phyloP scores from a whole-genome alignment of 1,140 invertebrate genomes.

The Drosophila tsacasi region DNA sequence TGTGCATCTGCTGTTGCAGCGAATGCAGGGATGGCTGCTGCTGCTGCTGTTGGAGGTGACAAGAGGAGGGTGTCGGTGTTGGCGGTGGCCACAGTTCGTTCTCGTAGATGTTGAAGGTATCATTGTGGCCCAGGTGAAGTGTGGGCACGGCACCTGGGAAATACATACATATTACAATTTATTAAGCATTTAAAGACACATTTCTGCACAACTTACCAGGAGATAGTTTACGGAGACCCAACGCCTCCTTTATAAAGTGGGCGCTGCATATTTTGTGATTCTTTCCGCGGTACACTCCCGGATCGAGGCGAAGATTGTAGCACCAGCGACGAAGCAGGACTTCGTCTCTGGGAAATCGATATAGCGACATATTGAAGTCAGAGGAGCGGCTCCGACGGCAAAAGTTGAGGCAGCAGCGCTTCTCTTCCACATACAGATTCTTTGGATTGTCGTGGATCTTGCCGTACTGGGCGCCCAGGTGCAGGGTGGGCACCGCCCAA shows the following conservation, averaged over 20 bases:
- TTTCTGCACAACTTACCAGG: constrained; percentile 49
- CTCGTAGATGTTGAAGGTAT: constrained; percentile 81
- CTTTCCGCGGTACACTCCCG: constrained; percentile 76
- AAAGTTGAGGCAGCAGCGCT: constrained; percentile 77
- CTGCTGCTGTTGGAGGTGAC: constrained; percentile 41
- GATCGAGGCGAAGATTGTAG: constrained; percentile 78
- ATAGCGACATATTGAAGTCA: constrained; percentile 79
- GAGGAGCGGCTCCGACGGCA: constrained; percentile 78
- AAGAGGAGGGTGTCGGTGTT: constrained; percentile 49
- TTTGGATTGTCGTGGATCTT: constrained; percentile 82
- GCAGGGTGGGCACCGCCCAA: constrained; percentile 78
- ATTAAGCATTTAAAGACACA: neutral
- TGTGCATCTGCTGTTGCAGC: constrained; percentile 42
- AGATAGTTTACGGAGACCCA: constrained; percentile 74
- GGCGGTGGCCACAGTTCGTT: constrained; percentile 79
- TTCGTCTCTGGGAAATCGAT: constrained; percentile 78
- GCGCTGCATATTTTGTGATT: constrained; percentile 83
- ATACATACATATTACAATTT: neutral
- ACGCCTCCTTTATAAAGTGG: constrained; percentile 78
- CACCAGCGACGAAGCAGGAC: constrained; percentile 76
- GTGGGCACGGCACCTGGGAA: constrained; percentile 71
- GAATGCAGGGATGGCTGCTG: constrained; percentile 48
- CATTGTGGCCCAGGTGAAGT: constrained; percentile 77
- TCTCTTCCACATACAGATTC: constrained; percentile 76
- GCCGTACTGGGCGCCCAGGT: constrained; percentile 76